These are phyloP conservation scores for Pollenia amentaria DNA, from an alignment of 2,888 invertebrate species.

Conservation along the genomic window DNA sequence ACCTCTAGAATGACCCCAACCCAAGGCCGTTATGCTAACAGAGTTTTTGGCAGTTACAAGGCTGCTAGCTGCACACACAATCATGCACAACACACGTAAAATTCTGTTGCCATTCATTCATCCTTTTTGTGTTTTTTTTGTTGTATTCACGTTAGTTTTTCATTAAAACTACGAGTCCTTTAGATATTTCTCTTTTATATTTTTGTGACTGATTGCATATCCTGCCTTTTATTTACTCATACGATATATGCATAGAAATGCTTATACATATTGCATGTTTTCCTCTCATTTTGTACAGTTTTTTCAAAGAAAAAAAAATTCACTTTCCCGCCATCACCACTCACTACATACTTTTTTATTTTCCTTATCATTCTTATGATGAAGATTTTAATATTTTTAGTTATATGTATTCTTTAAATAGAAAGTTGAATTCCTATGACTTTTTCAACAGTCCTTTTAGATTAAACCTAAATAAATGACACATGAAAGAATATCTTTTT, in stretches of 20 bases:
- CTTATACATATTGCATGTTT: conserved; percentile 55
- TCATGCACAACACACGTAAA: background rate
- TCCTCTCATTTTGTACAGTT: conserved; percentile 56
- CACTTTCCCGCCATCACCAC: conserved; percentile 68
- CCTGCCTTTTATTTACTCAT: conserved; percentile 67
- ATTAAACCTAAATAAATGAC: conserved; percentile 54
- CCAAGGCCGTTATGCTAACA: conserved; percentile 72
- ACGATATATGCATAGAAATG: conserved; percentile 50
- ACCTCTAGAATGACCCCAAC: conserved; percentile 82
- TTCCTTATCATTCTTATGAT: conserved; percentile 26
- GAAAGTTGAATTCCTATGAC: background rate
- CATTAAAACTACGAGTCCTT: conserved; percentile 61
- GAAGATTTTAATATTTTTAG: conserved; percentile 58
- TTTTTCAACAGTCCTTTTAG: background rate
- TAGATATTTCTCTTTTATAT: conserved; percentile 3
- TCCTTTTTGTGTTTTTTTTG: conserved; percentile 51
- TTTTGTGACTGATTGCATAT: conserved; percentile 74
- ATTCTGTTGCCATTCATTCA: conserved; percentile 43
- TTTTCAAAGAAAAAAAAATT: background rate
- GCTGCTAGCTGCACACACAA: conserved; percentile 4
- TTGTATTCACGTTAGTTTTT: conserved; percentile 58
- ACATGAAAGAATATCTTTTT: conserved; percentile 63
- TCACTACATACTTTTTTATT: conserved; percentile 32
- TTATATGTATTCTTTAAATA: background rate
- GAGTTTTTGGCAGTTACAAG: conserved; percentile 52